phyloP scores from a whole-genome alignment of 2,113 vertebrate species.

The Spea multiplicata region DNA sequence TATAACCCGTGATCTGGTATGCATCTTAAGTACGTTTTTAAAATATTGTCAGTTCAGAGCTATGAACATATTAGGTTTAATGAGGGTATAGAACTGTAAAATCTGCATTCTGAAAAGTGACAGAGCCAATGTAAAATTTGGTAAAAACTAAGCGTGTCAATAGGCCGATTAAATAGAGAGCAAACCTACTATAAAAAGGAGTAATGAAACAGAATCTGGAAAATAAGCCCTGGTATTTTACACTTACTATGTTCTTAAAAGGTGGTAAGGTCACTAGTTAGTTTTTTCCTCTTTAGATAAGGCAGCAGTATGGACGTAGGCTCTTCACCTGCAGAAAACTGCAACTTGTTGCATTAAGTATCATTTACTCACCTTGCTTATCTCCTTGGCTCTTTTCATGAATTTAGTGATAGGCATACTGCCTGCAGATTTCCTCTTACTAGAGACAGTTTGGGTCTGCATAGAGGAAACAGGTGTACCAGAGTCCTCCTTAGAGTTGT shows the following conservation, averaged over 20 bases:
- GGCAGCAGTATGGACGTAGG: neutral
- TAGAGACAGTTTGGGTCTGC: conserved; percentile 60
- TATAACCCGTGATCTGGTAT: too few species aligned
- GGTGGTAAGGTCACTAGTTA: neutral
- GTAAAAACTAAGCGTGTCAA: too few species aligned
- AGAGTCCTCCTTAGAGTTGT: conserved; percentile 73
- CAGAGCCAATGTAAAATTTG: too few species aligned
- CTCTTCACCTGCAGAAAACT: neutral
- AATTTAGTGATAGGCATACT: conserved; percentile 94
- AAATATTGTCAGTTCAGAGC: too few species aligned
- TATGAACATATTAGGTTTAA: too few species aligned
- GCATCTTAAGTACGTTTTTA: too few species aligned
- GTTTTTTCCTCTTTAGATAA: neutral
- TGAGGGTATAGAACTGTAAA: too few species aligned
- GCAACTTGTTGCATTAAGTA: neutral
- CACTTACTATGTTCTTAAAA: neutral
- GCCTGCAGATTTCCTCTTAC: conserved; percentile 76
- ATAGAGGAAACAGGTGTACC: conserved; percentile 12
- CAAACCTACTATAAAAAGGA: too few species aligned
- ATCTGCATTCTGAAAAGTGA: too few species aligned
- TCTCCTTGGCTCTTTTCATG: conserved; percentile 79
- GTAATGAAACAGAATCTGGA: neutral
- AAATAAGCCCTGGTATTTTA: neutral
- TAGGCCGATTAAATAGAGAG: too few species aligned
- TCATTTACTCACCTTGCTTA: conserved; percentile 67